These are phyloP conservation scores for Dusona sp. DNA, from an alignment of 2,888 invertebrate genomes.

Conservation along the genomic window DNA sequence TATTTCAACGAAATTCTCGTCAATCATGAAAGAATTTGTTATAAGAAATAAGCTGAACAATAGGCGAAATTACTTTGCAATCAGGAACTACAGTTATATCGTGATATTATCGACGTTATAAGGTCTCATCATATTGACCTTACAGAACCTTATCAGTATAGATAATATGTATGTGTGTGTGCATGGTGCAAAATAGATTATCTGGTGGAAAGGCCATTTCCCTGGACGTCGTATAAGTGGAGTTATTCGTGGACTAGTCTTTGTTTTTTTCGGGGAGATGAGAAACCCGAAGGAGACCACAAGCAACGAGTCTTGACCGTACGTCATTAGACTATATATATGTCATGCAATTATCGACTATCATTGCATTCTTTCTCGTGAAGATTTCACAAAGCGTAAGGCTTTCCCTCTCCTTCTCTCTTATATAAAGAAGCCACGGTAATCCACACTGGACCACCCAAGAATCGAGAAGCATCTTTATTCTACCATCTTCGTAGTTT, in stretches of 20 bases:
- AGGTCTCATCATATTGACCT: constrained; percentile 22
- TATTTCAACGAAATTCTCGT: not conserved
- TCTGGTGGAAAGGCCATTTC: constrained; percentile 41
- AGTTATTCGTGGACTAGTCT: constrained; percentile 31
- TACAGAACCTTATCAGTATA: constrained; percentile 7
- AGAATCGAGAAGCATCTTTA: constrained; percentile 59
- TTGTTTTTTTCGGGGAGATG: constrained; percentile 38
- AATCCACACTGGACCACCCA: constrained; percentile 64
- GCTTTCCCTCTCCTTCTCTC: not conserved
- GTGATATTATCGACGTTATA: constrained; percentile 32
- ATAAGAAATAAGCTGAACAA: constrained; percentile 19
- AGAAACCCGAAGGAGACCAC: constrained; percentile 38
- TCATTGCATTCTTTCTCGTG: constrained; percentile 61
- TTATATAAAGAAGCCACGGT: not conserved
- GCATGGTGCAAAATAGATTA: constrained; percentile 8
- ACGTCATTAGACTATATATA: constrained; percentile 24
- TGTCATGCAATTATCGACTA: constrained; percentile 64
- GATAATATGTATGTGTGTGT: not conserved
- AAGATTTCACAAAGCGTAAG: constrained; percentile 25
- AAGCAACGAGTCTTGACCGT: constrained; percentile 42
- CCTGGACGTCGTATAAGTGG: constrained; percentile 38
- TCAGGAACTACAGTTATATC: constrained; percentile 59
- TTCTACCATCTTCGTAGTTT: constrained; percentile 57
- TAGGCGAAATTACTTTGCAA: constrained; percentile 41
- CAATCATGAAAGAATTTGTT: constrained; percentile 34